A percentile compares a stretch with the other conserved stretches of the same genome.
Evolutionary conservation across 2,888 invertebrate genomes (phyloP).

Genomic region (Tetragnatha montana): DNA sequence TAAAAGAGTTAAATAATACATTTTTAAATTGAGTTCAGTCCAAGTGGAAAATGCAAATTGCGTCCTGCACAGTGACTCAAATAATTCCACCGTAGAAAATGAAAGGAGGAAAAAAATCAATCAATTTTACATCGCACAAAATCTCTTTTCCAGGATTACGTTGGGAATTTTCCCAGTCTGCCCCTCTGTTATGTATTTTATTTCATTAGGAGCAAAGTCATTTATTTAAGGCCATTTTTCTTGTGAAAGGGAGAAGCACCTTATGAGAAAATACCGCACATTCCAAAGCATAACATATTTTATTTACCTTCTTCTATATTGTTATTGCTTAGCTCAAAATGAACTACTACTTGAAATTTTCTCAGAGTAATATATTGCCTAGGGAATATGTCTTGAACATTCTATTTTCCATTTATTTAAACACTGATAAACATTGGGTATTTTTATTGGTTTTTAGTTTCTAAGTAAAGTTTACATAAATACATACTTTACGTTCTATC

Average conservation of each 20-base stretch:
- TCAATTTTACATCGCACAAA: constrained; percentile 56
- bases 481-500: too few relatives aligned
- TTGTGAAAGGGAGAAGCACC: constrained; percentile 10
- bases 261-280: neutral
- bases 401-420: too few relatives aligned
- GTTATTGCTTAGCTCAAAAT: constrained; percentile 1
- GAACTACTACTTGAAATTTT: neutral
- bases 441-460: too few relatives aligned
- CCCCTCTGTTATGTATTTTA: constrained; percentile 18
- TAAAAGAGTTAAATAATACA: constrained; percentile 53
- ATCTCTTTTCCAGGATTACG: constrained; percentile 50
- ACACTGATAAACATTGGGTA: too few relatives aligned
- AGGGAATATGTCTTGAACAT: too few relatives aligned
- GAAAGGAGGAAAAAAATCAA: constrained; percentile 38
- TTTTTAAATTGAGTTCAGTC: constrained; percentile 54
- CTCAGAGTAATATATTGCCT: neutral
- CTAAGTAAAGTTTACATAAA: too few relatives aligned
- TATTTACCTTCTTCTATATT: constrained; percentile 9
- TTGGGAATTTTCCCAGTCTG: neutral
- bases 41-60: constrained; percentile 62
- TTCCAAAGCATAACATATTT: neutral
- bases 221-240: constrained; percentile 51
- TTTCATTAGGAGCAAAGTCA: constrained; percentile 48
- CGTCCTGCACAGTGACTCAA: constrained; percentile 3
- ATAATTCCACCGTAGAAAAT: constrained; percentile 33